These are phyloP conservation scores for Drosophila basisetae DNA, from an alignment of 2,888 invertebrate genomes.

Conservation along the genomic window DNA sequence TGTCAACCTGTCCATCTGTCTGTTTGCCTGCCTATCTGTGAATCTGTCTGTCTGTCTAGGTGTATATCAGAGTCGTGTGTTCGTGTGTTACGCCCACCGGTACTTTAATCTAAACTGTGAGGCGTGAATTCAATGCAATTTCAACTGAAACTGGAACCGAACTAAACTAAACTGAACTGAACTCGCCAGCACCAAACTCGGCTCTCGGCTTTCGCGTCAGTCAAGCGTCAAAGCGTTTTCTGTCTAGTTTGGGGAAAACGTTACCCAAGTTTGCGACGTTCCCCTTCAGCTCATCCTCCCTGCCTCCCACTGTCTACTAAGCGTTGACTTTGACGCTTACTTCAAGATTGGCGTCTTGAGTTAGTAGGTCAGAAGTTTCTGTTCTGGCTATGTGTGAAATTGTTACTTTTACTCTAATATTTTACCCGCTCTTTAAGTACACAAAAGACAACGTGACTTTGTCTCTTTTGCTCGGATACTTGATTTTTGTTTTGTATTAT, in stretches of 20 bases:
- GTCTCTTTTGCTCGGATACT: constrained; percentile 70
- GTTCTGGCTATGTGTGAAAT: constrained; percentile 68
- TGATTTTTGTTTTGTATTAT: constrained; percentile 2
- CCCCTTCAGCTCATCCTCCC: neutral
- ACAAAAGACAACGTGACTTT: constrained; percentile 74
- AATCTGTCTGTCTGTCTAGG: constrained; percentile 19
- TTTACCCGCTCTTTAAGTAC: constrained; percentile 52
- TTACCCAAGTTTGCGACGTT: constrained; percentile 59
- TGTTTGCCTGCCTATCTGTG: neutral
- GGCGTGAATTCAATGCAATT: constrained; percentile 40
- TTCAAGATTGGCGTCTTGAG: constrained; percentile 29
- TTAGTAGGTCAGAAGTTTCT: constrained; percentile 75
- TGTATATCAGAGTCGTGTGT: constrained; percentile 62
- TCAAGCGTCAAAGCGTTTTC: constrained; percentile 76
- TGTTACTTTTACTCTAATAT: constrained; percentile 57
- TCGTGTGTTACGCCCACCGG: constrained; percentile 70
- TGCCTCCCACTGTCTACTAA: neutral
- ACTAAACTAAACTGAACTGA: constrained; percentile 3
- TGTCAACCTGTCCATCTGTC: constrained; percentile 1
- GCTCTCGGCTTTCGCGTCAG: constrained; percentile 59
- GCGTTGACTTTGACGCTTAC: neutral
- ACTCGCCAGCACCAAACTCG: constrained; percentile 23
- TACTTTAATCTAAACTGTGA: constrained; percentile 65
- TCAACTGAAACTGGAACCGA: constrained; percentile 27
- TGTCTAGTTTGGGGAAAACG: constrained; percentile 46